A percentile compares a stretch with the other conserved stretches of the same genome.
Conservation (phyloP, 2,113 vertebrate genomes). For the Pteropus alecto region DNA sequence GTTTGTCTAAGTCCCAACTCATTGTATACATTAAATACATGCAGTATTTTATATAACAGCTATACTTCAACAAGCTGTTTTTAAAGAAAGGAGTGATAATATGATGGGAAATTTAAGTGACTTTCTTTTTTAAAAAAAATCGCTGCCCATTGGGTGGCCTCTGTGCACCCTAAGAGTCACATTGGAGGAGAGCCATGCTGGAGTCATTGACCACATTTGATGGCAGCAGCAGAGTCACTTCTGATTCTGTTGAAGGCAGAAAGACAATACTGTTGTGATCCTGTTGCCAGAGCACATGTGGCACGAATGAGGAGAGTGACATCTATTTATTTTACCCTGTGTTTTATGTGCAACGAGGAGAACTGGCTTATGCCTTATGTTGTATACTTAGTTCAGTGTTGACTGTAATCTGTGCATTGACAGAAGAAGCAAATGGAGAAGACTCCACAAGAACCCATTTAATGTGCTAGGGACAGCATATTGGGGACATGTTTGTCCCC, state of each 20-base stretch:
- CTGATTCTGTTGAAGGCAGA: neutral
- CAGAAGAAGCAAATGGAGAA: neutral
- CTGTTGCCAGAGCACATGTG: neutral
- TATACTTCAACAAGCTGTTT: neutral
- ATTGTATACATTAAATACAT: neutral
- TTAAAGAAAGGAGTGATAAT: neutral
- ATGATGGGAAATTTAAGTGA: neutral
- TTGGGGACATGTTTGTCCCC: neutral
- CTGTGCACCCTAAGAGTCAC: neutral
- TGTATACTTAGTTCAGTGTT: neutral
- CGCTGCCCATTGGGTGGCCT: neutral
- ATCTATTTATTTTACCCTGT: neutral
- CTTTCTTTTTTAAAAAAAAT: neutral
- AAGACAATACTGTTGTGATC: fast-evolving
- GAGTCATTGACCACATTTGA: neutral
- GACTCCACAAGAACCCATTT: neutral
- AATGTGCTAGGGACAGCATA: neutral
- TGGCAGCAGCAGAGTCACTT: neutral
- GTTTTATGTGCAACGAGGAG: neutral
- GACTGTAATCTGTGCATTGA: neutral
- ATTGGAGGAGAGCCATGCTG: neutral
- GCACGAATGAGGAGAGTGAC: neutral
- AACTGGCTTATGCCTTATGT: neutral
- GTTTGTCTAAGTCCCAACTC: neutral
- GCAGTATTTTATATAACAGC: neutral